Evolutionary conservation across 2,797 vertebrate genomes (phyloP).

Genomic region (Scomberomorus guttatus): DNA sequence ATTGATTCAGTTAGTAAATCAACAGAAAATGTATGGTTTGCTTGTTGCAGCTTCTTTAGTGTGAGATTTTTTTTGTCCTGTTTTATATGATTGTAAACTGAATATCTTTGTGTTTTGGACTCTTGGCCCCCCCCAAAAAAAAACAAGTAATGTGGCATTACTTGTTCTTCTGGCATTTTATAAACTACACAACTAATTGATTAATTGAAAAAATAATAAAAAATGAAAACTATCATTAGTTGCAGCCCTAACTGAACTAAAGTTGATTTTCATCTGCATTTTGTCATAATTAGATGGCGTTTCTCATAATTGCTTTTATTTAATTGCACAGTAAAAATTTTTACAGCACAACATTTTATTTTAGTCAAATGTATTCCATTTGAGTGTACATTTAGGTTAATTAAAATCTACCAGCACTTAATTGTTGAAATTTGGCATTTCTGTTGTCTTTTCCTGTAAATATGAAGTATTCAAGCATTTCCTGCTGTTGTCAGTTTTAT

Average conservation of each 20-base stretch:
- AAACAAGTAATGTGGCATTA: background rate
- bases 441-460: background rate
- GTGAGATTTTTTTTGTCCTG: background rate
- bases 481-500: background rate
- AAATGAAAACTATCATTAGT: background rate
- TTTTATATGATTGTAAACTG: background rate
- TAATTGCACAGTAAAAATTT: background rate
- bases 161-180: background rate
- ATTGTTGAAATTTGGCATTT: background rate
- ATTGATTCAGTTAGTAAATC: background rate
- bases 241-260: background rate
- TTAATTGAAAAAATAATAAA: background rate
- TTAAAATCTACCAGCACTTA: background rate
- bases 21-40: background rate
- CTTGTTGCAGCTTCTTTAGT: background rate
- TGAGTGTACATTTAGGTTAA: background rate
- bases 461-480: background rate
- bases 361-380: background rate
- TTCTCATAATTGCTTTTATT: background rate
- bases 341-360: background rate
- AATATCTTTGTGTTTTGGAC: background rate
- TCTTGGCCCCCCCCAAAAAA: background rate
- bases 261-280: background rate
- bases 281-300: background rate
- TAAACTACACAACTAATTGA: background rate